Percentiles rank a stretch among this genome's conserved stretches.
phyloP scores from a whole-genome alignment of 1,140 invertebrate species.

The Brachionus plicatilis region DNA sequence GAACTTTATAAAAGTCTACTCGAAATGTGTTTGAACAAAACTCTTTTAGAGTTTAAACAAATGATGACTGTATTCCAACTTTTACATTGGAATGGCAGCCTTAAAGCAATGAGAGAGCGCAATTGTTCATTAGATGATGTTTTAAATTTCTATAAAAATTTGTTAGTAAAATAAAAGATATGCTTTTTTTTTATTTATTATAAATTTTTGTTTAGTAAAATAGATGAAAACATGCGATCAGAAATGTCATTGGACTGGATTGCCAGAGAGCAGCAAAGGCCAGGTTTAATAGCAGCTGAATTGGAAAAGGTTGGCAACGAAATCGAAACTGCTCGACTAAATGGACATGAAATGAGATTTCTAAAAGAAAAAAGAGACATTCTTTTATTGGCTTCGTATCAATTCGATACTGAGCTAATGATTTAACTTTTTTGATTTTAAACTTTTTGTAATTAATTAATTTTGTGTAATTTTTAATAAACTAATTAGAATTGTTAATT shows the following conservation, averaged over 20 bases:
- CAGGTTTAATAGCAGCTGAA: slow-evolving; percentile 72
- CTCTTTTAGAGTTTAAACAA: slow-evolving; percentile 92
- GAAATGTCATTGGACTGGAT: slow-evolving; percentile 94
- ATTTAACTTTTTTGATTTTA: neutral
- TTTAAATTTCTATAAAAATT: slow-evolving; percentile 72
- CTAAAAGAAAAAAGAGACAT: slow-evolving; percentile 93
- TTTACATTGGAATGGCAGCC: slow-evolving; percentile 87
- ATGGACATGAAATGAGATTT: slow-evolving; percentile 80
- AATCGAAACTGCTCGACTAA: slow-evolving; percentile 77
- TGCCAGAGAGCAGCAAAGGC: slow-evolving; percentile 73
- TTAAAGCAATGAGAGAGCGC: slow-evolving; percentile 77
- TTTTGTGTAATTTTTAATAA: neutral
- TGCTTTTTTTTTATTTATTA: neutral
- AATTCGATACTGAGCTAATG: slow-evolving; percentile 45
- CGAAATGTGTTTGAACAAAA: slow-evolving; percentile 81
- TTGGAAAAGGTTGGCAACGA: slow-evolving; percentile 76
- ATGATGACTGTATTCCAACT: slow-evolving; percentile 92
- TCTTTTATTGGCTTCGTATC: slow-evolving; percentile 68
- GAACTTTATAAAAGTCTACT: slow-evolving; percentile 60
- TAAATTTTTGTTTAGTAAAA: slow-evolving; percentile 64
- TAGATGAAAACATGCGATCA: slow-evolving; percentile 88
- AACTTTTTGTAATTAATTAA: neutral
- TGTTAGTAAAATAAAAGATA: slow-evolving; percentile 6
- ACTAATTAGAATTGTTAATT: neutral
- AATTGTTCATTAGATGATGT: slow-evolving; percentile 90